Evolutionary conservation across 1,140 invertebrate species (phyloP), one percentile per base, ranked within the genome.

Genomic region (Conopomorpha cramerella): DNA sequence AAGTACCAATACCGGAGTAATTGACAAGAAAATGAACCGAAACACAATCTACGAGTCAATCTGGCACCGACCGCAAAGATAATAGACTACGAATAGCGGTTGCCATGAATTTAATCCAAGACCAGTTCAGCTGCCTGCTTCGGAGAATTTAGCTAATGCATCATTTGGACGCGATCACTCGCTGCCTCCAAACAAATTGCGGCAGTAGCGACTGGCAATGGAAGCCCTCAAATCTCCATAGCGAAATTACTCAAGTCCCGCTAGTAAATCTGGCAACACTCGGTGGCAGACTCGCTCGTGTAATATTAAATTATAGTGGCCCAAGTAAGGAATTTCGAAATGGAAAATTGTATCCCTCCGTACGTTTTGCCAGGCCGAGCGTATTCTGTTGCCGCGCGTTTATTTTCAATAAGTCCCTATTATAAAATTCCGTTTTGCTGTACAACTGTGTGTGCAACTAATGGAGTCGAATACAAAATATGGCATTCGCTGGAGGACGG

Each of bases 251-350:
- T 68, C 64, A 68, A n/a, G 62, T 72, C 62, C 53, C 52, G 54
- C 61, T 66, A 55, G 48, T 60, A 62, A 71, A 66, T 60, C 63
- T 51, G 48, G 53, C 41, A 26, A 45, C 50, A 51, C 42, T 55
- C 52, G 51, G 46, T 40, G 49, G 48, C 41, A 41, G 36, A 34
- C 37, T 42, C 39, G 48, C 41, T 67, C 54, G 53, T 67, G 60
- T 66, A 67, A 72, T 68, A 68, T 72, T 72, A 72, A 68, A 72
- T 68, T 64, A 68, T 62, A 65, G 54, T 59, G 54, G 53, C 46
- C 60, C 57, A 65, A 66, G 57, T 57, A 65, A 63, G 55, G 49
- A 54, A 67, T 71, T 71, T 59, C 55, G 56, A 64, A 72, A 72
- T 66, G 56, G 64, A 72, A 71, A 72, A 68, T 72, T 64, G 62